A percentile compares a stretch with the other conserved stretches of the same genome.
Evolutionary conservation across 2,797 vertebrate genomes (phyloP).

Genomic region (Tiaroga cobitis): DNA sequence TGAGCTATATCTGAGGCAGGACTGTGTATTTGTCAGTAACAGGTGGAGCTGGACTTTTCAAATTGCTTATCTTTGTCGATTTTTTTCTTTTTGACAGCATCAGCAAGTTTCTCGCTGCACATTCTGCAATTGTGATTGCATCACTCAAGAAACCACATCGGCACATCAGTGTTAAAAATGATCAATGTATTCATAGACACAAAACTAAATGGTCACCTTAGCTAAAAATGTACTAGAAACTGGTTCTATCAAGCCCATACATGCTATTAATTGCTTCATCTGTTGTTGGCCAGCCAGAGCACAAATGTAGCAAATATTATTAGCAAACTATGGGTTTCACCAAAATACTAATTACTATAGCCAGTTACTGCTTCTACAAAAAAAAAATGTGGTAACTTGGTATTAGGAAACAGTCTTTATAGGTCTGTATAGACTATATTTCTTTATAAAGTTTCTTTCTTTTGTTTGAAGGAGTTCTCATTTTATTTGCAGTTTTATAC

Average conservation of each 20-base stretch:
- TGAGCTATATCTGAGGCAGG: background rate
- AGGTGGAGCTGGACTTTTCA: background rate
- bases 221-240: background rate
- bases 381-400: background rate
- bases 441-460: background rate
- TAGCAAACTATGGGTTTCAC: background rate
- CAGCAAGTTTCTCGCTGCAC: background rate
- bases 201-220: background rate
- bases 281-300: background rate
- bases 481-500: background rate
- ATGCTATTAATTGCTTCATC: constrained; percentile 7
- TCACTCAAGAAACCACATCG: constrained; percentile 9
- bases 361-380: background rate
- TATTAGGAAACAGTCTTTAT: background rate
- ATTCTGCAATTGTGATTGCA: constrained; percentile 11
- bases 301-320: background rate
- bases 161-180: background rate
- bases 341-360: background rate
- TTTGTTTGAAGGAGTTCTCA: background rate
- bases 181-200: background rate
- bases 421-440: background rate
- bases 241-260: background rate
- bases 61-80: background rate
- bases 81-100: background rate
- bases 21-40: background rate